Evolutionary conservation across 2,888 invertebrate species (phyloP).

Genomic region (Mystacides longicornis): DNA sequence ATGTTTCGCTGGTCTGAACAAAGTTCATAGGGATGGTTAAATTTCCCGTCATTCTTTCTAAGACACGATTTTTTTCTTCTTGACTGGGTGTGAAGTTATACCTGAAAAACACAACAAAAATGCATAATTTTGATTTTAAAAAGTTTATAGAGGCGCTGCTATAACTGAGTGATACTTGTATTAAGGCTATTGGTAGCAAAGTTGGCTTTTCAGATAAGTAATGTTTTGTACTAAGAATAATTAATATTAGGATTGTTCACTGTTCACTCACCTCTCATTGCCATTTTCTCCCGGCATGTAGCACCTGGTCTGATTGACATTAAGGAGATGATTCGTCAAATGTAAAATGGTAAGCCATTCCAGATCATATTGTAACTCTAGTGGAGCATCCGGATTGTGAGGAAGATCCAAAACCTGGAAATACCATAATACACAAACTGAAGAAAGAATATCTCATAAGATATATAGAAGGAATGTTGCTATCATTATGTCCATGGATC

Average conservation of each 20-base stretch:
- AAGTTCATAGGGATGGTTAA: slow-evolving; percentile 75
- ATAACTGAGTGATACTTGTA: no score
- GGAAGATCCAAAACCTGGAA: slow-evolving; percentile 53
- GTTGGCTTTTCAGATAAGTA: no score
- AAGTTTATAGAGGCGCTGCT: no score
- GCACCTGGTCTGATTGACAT: slow-evolving; percentile 57
- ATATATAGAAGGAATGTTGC: no score
- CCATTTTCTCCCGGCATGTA: slow-evolving; percentile 79
- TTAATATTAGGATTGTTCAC: not conserved
- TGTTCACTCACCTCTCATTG: slow-evolving; percentile 50
- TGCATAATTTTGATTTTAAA: no score
- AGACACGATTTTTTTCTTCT: slow-evolving; percentile 62
- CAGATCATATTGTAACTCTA: slow-evolving; percentile 68
- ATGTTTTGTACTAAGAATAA: not conserved
- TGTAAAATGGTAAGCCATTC: slow-evolving; percentile 90
- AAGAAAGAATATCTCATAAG: not conserved
- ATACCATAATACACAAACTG: not conserved
- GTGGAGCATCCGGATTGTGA: slow-evolving; percentile 48
- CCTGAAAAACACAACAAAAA: no score
- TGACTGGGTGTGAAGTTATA: slow-evolving; percentile 66
- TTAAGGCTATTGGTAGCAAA: no score
- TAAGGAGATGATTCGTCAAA: slow-evolving; percentile 81
- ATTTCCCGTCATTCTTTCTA: slow-evolving; percentile 56
- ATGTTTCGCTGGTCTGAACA: slow-evolving; percentile 61
- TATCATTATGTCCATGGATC: no score